Evolutionary conservation across 1,140 invertebrate genomes (phyloP).

Genomic region (Tribolium castaneum): DNA sequence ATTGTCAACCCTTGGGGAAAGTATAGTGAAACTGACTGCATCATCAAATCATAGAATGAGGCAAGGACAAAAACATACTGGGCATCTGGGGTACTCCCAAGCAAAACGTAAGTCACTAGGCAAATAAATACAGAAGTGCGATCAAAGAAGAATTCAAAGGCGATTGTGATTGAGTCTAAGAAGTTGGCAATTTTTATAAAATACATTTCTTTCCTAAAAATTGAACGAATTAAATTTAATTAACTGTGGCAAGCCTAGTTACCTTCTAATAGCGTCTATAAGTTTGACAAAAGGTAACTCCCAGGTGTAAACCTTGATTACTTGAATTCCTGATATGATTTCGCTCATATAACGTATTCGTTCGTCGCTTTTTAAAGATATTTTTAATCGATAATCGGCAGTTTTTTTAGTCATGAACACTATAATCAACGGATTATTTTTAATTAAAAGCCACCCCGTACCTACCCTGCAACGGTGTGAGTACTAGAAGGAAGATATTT

Average conservation of each 20-base stretch:
- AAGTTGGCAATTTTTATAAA: constrained; percentile 75
- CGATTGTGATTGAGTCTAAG: constrained; percentile 76
- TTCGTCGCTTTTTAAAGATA: constrained; percentile 80
- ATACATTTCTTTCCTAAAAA: constrained; percentile 72
- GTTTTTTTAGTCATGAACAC: constrained; percentile 78
- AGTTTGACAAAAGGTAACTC: constrained; percentile 80
- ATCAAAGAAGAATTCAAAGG: constrained; percentile 76
- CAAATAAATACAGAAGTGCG: constrained; percentile 82
- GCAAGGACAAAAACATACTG: constrained; percentile 80
- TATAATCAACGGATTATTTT: constrained; percentile 61
- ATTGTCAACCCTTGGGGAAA: constrained; percentile 70
- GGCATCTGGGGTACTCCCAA: constrained; percentile 73
- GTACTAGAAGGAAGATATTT: constrained; percentile 80
- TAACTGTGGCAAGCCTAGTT: constrained; percentile 35
- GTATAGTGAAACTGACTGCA: constrained; percentile 76
- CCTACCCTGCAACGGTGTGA: constrained; percentile 86
- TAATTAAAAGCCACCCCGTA: background rate
- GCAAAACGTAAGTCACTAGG: constrained; percentile 76
- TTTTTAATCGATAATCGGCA: constrained; percentile 71
- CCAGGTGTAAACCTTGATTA: constrained; percentile 93
- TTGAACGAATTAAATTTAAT: background rate
- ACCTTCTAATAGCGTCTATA: constrained; percentile 69
- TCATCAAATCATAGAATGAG: constrained; percentile 76
- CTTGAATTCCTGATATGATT: constrained; percentile 86
- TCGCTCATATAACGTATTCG: constrained; percentile 88